Conservation (phyloP, 1,140 invertebrate species). For the Pogonus chalceus region DNA sequence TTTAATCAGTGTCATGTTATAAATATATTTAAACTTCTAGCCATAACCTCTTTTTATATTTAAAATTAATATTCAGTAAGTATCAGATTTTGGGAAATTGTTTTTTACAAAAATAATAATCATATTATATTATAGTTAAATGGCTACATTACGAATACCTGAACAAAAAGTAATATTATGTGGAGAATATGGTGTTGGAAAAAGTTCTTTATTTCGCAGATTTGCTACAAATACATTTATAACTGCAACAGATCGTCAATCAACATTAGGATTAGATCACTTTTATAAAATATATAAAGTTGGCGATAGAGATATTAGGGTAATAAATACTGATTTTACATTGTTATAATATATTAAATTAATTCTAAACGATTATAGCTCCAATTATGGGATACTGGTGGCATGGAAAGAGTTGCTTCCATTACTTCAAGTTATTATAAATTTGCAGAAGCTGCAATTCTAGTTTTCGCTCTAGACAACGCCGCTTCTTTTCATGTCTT, state of each 20-base stretch:
- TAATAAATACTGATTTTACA: conserved; percentile 34
- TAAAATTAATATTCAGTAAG: too few relatives aligned
- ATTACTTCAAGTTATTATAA: conserved; percentile 90
- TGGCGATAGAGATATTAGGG: conserved; percentile 66
- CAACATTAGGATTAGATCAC: conserved; percentile 85
- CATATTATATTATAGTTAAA: conserved; percentile 33
- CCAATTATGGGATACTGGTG: conserved; percentile 88
- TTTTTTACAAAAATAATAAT: too few relatives aligned
- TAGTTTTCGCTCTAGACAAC: conserved; percentile 85
- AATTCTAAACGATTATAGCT: conserved; percentile 47
- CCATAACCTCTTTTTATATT: too few relatives aligned
- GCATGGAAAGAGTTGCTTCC: conserved; percentile 88
- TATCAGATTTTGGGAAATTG: too few relatives aligned
- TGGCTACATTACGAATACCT: conserved; percentile 74
- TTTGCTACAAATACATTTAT: conserved; percentile 84
- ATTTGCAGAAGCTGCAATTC: conserved; percentile 82
- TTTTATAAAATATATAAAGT: conserved; percentile 70
- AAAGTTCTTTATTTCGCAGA: conserved; percentile 83
- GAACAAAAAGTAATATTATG: conserved; percentile 91
- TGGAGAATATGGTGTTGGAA: conserved; percentile 91
- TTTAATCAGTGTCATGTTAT: too few relatives aligned
- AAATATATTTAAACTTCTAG: too few relatives aligned
- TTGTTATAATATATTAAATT: conserved; percentile 8
- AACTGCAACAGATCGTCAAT: conserved; percentile 67
- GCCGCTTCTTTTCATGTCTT: conserved; percentile 83